Evolutionary conservation across 2,797 vertebrate species (phyloP).

Genomic region (Scomberomorus guttatus): DNA sequence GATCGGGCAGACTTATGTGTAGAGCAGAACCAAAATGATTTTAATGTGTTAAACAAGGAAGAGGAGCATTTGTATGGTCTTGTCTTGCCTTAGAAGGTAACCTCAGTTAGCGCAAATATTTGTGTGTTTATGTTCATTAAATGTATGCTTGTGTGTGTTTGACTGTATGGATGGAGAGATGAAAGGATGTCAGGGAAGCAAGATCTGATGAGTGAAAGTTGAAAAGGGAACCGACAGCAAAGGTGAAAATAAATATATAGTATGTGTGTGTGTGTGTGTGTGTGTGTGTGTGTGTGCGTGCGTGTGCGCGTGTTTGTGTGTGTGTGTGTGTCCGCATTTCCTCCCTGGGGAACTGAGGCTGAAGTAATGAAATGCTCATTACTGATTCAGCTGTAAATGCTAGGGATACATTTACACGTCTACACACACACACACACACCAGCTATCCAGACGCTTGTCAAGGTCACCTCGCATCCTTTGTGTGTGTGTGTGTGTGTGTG

Average conservation of each 20-base stretch:
- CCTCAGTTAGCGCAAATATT: conserved; percentile 14
- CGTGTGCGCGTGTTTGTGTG: conserved; percentile 16
- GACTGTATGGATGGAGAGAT: neutral
- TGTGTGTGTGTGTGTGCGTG: neutral
- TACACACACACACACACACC: conserved; percentile 3
- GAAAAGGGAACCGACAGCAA: conserved; percentile 37
- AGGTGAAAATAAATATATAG: conserved; percentile 8
- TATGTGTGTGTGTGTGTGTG: neutral
- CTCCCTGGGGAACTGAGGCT: conserved; percentile 79
- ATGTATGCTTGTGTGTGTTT: conserved; percentile 1
- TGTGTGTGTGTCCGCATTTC: conserved; percentile 18
- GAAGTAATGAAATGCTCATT: conserved; percentile 88
- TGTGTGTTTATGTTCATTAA: conserved; percentile 13
- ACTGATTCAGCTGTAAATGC: conserved; percentile 86
- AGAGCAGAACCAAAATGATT: neutral
- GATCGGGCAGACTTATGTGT: conserved; percentile 37
- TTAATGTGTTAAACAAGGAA: conserved; percentile 12
- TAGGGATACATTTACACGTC: conserved; percentile 46
- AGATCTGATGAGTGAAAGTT: conserved; percentile 24
- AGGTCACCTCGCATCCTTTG: too few species aligned
- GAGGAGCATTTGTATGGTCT: conserved; percentile 5
- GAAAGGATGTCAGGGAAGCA: conserved; percentile 10
- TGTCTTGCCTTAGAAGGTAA: conserved; percentile 22
- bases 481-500: conserved; percentile 37
- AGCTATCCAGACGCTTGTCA: too few species aligned